Percentiles rank a stretch among this genome's conserved stretches.
Conservation (phyloP, 2,113 vertebrate species). For the Cervus canadensis region DNA sequence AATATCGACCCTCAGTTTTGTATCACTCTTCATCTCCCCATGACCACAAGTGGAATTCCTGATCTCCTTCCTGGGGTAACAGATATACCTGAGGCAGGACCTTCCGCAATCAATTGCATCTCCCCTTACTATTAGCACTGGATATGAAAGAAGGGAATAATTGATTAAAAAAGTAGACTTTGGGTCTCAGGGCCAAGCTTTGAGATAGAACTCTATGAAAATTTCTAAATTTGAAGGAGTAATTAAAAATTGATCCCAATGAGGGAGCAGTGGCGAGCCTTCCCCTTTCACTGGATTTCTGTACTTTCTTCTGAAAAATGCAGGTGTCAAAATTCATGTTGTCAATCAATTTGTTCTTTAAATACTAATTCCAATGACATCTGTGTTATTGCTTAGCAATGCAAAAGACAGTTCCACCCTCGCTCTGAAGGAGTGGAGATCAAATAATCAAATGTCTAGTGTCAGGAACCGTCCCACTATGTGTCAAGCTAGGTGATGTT, state of each 20-base stretch:
- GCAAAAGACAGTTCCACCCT: not conserved
- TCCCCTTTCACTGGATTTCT: not conserved
- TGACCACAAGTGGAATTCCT: too few relatives aligned
- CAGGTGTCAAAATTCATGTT: not conserved
- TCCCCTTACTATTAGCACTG: conserved; percentile 16
- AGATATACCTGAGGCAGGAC: not conserved
- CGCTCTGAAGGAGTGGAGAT: not conserved
- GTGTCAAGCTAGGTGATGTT: not conserved
- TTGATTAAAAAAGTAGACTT: conserved; percentile 57
- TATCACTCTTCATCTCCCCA: rapidly evolving
- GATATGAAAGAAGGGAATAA: conserved; percentile 45
- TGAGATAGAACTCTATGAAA: conserved; percentile 35
- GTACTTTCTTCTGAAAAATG: not conserved
- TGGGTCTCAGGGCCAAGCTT: conserved; percentile 57
- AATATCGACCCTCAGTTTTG: not conserved
- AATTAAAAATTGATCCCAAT: conserved; percentile 52
- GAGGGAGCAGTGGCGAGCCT: not conserved
- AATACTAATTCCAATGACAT: not conserved
- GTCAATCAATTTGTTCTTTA: not conserved
- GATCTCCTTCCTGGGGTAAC: not conserved
- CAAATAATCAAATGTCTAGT: not conserved
- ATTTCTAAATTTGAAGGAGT: conserved; percentile 41
- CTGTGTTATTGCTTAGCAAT: not conserved
- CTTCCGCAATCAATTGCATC: not conserved
- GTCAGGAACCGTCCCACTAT: not conserved